Evolutionary conservation across 64 coral and sea anemone species (phyloP), one percentile per base, ranked within the genome.

Genomic region (Trachythela sp.): DNA sequence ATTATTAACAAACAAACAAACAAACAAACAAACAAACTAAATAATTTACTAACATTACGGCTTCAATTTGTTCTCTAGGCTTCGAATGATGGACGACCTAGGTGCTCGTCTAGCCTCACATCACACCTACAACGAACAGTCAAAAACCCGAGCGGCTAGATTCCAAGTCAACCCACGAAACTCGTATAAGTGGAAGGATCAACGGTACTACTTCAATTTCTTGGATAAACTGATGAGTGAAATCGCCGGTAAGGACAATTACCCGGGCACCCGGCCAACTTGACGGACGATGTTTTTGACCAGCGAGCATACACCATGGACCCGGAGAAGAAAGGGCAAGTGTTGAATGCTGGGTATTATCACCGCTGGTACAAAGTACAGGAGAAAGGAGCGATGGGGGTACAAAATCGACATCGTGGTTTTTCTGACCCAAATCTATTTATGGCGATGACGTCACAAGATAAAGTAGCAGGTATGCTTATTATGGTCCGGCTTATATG

Each of bases 171-270:
- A 94, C 39, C 92, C 88, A 15, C 54, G 36, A 84, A 85, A 94
- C 92, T 32, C 85, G 8, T 72, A 87, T 86, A 90, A 54, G 8
- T 94, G 89, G 89, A 36, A 80, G 17, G 89, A 94, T 24, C 11
- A 52, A 1, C 27, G 34, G 3, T 56, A 91, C 24, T 87, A 71
- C 31, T n/a, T n/a, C n/a, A 85, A 71, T 8, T 52, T 94, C 1
- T 89, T 94, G 0, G 92, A 94, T 71, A 39, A 80, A 29, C 39
- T 94, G 9, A 94, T 94, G 92, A 50, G 84, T 34, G 89, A 90
- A 36, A 94, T 94, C 88, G 89, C 92, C 48, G 92, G 92, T 15
- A 91, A 88, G 58, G 92, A 94, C 48, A 94, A 94, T 75, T 94
- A 91, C 48, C 41, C n/a, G n/a, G n/a, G n/a, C n/a, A n/a, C n/a